Conservation (phyloP, 2,797 vertebrate genomes). For the Anas bahamensis region DNA sequence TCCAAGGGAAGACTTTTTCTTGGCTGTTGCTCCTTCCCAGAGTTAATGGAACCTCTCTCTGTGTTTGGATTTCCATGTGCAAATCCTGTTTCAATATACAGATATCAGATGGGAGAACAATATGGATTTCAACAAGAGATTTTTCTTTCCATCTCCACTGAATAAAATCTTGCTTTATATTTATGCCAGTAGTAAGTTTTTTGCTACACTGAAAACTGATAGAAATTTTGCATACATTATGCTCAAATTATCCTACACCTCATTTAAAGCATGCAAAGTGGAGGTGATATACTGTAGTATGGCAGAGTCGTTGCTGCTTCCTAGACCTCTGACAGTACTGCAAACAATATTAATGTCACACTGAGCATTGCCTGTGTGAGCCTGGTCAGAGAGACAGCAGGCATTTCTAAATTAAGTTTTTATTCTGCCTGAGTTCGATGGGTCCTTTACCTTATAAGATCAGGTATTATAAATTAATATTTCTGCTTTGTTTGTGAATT, state of each 20-base stretch:
- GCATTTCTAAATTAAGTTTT: neutral
- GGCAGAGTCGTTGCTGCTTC: neutral
- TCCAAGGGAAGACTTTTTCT: neutral
- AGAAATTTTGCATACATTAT: neutral
- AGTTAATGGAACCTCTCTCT: no score
- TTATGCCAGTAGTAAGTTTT: neutral
- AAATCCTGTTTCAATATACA: neutral
- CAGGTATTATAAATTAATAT: neutral
- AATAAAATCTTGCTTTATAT: neutral
- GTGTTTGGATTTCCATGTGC: neutral
- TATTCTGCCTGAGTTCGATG: neutral
- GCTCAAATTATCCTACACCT: neutral
- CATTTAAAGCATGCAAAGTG: neutral
- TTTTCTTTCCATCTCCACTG: neutral
- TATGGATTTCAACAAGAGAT: neutral
- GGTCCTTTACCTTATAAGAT: neutral
- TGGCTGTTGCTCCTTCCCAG: neutral
- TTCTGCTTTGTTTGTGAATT: neutral
- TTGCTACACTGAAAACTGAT: neutral
- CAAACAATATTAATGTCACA: rapidly evolving
- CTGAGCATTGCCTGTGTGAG: rapidly evolving
- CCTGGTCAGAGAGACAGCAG: neutral
- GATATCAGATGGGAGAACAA: neutral
- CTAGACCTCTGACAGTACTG: neutral
- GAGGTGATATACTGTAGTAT: rapidly evolving